Base-by-base conservation (phyloP, 2,113 vertebrate species). In the Nesoenas mayeri region DNA sequence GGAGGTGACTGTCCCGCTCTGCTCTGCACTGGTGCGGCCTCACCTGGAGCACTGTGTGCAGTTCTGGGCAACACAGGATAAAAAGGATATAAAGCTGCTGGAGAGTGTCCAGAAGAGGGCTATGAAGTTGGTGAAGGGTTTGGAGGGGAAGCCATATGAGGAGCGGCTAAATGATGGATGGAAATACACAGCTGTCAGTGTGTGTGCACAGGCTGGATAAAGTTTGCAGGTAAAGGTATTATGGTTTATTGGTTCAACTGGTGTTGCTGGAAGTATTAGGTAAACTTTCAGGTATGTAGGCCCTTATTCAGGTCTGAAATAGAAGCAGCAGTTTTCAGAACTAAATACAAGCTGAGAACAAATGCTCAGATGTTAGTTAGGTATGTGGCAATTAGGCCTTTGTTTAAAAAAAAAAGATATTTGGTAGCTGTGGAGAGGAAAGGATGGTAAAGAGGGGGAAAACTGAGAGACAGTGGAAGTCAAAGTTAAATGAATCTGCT, bases 301-400 rank as follows among this genome's bases (percentile, higher is more conserved):
- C 48, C 91, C 53, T 92, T 79, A 11, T 56, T 79, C 73, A 67
- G 72, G 57, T 78, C 86, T 95, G 89, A 96, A 95, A 96, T 89
- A 96, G 89, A 91, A 95, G 84, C 89, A 95, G 80, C 89, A 93
- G 81, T 96, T 95, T 96, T 34, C 91, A 69, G 73, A 89, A 80
- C 89, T 91, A 71, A 79, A 93, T 92, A 85, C 80, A 91, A 95
- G 93, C 84, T 40, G 65, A 75, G 95, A 96, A 95, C 86, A 92
- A 95, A 72, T 0, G 75, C 64, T 96, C 64, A 77, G 64, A 64
- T 94, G 88, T 87, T 96, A 95, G 95, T 95, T 91, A 87, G 70
- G 81, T 84, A 57, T 65, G 80, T 92, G 84, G 92, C 91, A 93
- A 95, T 95, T 95, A 94, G 86, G 80, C 93, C 44, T 95, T 95